These are phyloP conservation scores for Craterocephalus amniculus DNA, from an alignment of 2,797 vertebrate genomes.

Conservation along the genomic window DNA sequence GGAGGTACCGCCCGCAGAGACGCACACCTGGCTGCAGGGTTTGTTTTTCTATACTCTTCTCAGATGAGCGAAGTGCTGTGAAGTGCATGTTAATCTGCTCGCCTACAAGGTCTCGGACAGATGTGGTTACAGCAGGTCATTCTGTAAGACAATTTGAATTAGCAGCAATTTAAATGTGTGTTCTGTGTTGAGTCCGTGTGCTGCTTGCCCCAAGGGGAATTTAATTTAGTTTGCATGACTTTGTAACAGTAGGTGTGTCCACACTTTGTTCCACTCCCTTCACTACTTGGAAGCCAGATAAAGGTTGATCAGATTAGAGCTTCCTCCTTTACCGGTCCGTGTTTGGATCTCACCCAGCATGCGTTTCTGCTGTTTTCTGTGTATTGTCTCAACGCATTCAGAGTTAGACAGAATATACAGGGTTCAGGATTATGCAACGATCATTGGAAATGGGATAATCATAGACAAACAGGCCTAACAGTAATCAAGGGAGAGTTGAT, in stretches of 20 bases:
- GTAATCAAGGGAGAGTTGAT: no score
- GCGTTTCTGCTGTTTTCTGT: not conserved
- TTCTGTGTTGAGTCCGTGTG: not conserved
- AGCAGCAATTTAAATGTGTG: not conserved
- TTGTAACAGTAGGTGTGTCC: not conserved
- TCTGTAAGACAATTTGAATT: not conserved
- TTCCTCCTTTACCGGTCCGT: not conserved
- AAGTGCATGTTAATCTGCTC: not conserved
- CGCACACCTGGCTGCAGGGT: slow-evolving; percentile 59
- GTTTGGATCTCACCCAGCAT: not conserved
- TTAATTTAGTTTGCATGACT: not conserved
- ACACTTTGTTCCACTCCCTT: not conserved
- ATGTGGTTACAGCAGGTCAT: slow-evolving; percentile 18
- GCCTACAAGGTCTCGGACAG: slow-evolving; percentile 12
- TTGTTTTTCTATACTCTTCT: slow-evolving; percentile 20
- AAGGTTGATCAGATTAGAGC: not conserved
- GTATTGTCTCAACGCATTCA: not conserved
- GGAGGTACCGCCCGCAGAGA: slow-evolving; percentile 53
- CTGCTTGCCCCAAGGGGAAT: not conserved
- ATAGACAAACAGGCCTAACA: no score
- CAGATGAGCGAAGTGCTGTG: slow-evolving; percentile 9
- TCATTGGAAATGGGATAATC: no score
- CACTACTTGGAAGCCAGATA: not conserved
- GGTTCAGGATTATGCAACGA: not conserved
- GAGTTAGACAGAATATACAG: no score